A percentile compares a stretch with the other conserved stretches of the same genome.
phyloP scores from a whole-genome alignment of 2,797 vertebrate species.

The Falco columbarius region DNA sequence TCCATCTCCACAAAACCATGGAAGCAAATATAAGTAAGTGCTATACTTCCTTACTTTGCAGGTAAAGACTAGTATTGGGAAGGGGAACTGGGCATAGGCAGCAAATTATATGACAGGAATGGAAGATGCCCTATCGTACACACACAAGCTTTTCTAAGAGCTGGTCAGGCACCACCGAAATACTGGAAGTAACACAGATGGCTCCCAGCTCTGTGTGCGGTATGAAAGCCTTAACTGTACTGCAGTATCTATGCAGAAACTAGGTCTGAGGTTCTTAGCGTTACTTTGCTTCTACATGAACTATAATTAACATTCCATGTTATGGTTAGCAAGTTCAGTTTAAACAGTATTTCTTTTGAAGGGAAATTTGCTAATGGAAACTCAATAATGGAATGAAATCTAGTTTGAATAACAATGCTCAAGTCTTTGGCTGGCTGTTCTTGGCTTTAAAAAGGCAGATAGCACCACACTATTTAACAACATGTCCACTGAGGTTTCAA shows the following conservation, averaged over 20 bases:
- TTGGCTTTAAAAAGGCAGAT: constrained; percentile 11
- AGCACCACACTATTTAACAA: not conserved
- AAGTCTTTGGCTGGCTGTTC: constrained; percentile 34
- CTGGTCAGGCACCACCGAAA: not conserved
- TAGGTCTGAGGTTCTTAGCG: not conserved
- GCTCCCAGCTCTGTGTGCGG: not conserved
- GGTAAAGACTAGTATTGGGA: too few species aligned
- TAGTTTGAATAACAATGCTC: constrained; percentile 1
- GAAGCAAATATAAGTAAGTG: not conserved
- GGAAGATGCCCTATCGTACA: too few species aligned
- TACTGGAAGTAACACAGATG: accelerated
- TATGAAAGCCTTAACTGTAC: not conserved
- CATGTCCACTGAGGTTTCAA: not conserved
- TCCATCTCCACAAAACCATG: not conserved
- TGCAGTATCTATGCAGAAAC: not conserved
- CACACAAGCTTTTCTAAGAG: not conserved
- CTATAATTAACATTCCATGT: not conserved
- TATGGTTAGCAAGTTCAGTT: not conserved
- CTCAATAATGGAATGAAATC: not conserved
- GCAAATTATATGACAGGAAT: too few species aligned
- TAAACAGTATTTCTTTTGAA: not conserved
- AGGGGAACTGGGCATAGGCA: too few species aligned
- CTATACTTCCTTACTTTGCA: not conserved
- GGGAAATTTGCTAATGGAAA: not conserved
- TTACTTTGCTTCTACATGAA: not conserved